These are phyloP conservation scores for Polydrusus cervinus DNA, from an alignment of 2,888 invertebrate species.

Conservation along the genomic window DNA sequence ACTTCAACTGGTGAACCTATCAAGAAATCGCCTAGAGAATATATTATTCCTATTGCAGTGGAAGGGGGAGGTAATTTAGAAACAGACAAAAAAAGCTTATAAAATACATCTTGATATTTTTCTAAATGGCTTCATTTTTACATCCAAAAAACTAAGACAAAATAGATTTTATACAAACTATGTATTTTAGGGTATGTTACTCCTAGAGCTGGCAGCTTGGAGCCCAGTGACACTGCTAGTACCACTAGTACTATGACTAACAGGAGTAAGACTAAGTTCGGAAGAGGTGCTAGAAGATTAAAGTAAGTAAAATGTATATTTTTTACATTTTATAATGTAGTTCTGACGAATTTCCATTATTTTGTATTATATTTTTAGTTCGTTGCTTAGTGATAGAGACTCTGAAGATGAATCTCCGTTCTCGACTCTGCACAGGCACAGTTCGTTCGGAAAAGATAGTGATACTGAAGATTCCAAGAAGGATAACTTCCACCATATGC, in stretches of 20 bases:
- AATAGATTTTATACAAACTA: neutral
- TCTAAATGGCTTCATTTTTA: neutral
- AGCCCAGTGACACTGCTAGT: constrained; percentile 79
- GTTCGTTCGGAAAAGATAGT: constrained; percentile 75
- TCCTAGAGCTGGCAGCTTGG: constrained; percentile 83
- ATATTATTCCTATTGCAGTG: constrained; percentile 94
- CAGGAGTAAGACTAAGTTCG: constrained; percentile 72
- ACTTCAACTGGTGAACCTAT: constrained; percentile 81
- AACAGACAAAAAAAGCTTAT: too few species aligned
- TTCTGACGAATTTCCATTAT: neutral
- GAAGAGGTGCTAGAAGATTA: constrained; percentile 78
- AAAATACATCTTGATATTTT: too few species aligned
- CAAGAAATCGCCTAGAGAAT: constrained; percentile 91
- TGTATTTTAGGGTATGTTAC: constrained; percentile 78
- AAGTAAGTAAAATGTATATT: constrained; percentile 72
- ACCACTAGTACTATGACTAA: constrained; percentile 74
- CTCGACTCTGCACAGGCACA: constrained; percentile 75
- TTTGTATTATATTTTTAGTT: constrained; percentile 67
- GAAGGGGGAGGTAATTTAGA: constrained; percentile 83
- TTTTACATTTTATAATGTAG: neutral
- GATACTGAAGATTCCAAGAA: constrained; percentile 75
- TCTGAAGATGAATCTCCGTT: constrained; percentile 81
- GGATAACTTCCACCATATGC: constrained; percentile 76
- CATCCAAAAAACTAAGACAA: too few species aligned
- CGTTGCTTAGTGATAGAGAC: constrained; percentile 80